Base-by-base conservation (phyloP, 2,113 vertebrate genomes). In the Aspiorhynchus laticeps region DNA sequence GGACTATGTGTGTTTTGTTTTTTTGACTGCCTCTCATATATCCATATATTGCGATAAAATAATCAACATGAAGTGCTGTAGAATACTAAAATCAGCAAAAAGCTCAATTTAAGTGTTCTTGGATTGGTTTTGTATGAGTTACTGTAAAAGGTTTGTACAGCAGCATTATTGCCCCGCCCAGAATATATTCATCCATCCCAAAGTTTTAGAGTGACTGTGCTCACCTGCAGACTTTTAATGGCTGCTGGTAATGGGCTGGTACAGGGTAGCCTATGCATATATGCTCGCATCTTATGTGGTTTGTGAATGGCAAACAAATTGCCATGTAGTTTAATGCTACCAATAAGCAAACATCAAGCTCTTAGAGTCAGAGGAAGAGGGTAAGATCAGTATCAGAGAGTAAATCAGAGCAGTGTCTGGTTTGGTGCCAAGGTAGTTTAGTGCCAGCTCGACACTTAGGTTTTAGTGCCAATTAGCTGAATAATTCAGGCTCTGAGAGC, bases 381-480 rank as follows among this genome's bases (percentile, higher is more conserved):
- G 28, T 38, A 48, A 38, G 78, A 80, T 80, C 24, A 43, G 36
- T 36, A 31, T 81, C 36, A n/a, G 9, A 74, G 26, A 7, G n/a
- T n/a, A 63, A 86, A 75, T 61, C 31, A 41, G 80, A 43, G 80
- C 80, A 43, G 19, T 83, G 76, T 2, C 83, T 85, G 24, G 48
- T 56, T 51, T 79, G 19, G 31, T 56, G 87, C 79, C 77, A 75
- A 36, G 73, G 24, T 21, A 86, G 48, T 17, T 69, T 19, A 24
- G 69, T 51, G 41, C 51, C 59, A 31, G 28, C 21, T 79, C 61
- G 15, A 76, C 74, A 76, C 53, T 74, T 63, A 31, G 10, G 79
- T 48, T 80, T 88, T 80, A 78, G 7, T 78, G 48, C 59, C 86
- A 87, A 80, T 86, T 87, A 85, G 41, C 84, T 80, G 75, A 84